Evolutionary conservation across 2,113 vertebrate species (phyloP).

Genomic region (Labeo rohita): DNA sequence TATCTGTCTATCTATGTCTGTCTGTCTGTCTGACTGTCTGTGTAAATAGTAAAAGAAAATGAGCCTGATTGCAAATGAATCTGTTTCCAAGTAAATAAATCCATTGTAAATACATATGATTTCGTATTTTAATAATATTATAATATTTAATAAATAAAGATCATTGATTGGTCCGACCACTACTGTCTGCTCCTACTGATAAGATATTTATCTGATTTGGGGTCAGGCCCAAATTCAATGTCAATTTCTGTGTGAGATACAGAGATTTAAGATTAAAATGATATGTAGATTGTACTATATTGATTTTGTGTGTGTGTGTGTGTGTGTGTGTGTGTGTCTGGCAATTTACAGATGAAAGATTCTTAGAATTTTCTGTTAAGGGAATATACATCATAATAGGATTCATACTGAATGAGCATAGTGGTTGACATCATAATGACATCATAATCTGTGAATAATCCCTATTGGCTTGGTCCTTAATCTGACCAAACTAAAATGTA

Average conservation of each 20-base stretch:
- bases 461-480: neutral
- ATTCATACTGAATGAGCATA: neutral
- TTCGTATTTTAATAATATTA: no score
- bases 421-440: neutral
- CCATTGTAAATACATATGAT: no score
- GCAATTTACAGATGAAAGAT: neutral
- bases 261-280: neutral
- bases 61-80: no score
- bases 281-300: neutral
- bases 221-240: neutral
- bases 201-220: conserved; percentile 10
- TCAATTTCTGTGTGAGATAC: neutral
- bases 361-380: neutral
- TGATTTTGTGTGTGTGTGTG: neutral
- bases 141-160: no score
- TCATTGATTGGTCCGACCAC: neutral
- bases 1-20: no score
- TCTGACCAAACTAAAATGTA: neutral
- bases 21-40: no score
- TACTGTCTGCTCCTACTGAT: neutral
- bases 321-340: neutral
- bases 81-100: no score
- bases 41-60: no score
- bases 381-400: neutral
- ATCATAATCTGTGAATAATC: conserved; percentile 33